A percentile compares a stretch with the other conserved stretches of the same genome.
Conservation (phyloP, 2,888 invertebrate species). For the Drosophila nigritarsus region DNA sequence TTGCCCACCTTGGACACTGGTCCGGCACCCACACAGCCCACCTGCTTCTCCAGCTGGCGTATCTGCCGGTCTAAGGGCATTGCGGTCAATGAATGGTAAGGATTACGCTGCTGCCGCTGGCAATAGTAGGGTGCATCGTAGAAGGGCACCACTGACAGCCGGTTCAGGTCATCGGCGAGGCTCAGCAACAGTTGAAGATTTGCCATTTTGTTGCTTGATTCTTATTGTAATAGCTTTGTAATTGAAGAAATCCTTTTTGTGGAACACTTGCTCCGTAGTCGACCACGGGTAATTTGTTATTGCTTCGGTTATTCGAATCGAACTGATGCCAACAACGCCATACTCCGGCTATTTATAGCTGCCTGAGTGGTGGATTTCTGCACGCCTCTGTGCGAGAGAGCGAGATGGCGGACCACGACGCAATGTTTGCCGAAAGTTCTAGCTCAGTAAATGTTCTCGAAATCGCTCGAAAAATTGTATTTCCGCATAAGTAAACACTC, state of each 20-base stretch:
- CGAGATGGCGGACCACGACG: slow-evolving; percentile 10
- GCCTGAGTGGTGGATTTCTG: slow-evolving; percentile 42
- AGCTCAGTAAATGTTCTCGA: slow-evolving; percentile 53
- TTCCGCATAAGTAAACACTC: slow-evolving; percentile 3
- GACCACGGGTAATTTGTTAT: slow-evolving; percentile 5
- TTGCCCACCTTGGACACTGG: slow-evolving; percentile 85
- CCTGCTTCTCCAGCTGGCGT: slow-evolving; percentile 59
- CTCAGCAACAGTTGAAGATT: slow-evolving; percentile 69
- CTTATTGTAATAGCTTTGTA: not conserved
- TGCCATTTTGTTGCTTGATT: slow-evolving; percentile 57
- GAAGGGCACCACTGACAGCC: slow-evolving; percentile 64
- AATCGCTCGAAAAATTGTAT: slow-evolving; percentile 30
- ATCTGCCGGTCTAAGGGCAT: slow-evolving; percentile 62
- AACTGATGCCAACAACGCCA: slow-evolving; percentile 57
- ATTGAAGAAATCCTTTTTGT: slow-evolving; percentile 14
- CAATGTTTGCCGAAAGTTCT: slow-evolving; percentile 52
- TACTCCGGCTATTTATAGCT: slow-evolving; percentile 64
- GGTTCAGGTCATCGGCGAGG: slow-evolving; percentile 70
- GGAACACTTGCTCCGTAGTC: not conserved
- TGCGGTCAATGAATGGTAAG: slow-evolving; percentile 42
- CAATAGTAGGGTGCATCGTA: slow-evolving; percentile 59
- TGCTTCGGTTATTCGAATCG: slow-evolving; percentile 47
- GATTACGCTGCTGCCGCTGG: slow-evolving; percentile 52
- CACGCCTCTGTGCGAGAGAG: slow-evolving; percentile 17
- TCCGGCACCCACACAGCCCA: slow-evolving; percentile 38